These are phyloP conservation scores for Phylloscopus trochilus DNA, from an alignment of 2,113 vertebrate genomes.

Conservation along the genomic window DNA sequence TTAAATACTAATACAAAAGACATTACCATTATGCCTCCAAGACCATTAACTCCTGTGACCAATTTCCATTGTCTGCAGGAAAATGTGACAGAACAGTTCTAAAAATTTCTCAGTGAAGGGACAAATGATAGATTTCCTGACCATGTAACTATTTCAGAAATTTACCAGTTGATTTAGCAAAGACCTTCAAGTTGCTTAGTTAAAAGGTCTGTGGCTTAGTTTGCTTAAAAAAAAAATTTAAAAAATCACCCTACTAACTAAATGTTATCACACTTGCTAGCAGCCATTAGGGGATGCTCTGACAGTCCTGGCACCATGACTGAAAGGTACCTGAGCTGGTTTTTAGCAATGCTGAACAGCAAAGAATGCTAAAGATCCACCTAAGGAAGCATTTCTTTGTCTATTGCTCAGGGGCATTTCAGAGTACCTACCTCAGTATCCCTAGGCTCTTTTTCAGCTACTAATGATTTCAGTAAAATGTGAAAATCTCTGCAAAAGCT, in stretches of 20 bases:
- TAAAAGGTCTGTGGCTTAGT: background rate
- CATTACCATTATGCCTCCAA: background rate
- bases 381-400: background rate
- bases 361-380: background rate
- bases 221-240: background rate
- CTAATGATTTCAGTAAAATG: constrained; percentile 16
- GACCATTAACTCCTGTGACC: background rate
- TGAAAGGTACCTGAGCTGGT: background rate
- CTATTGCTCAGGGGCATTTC: background rate
- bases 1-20: background rate
- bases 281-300: background rate
- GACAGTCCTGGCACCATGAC: background rate
- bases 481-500: constrained; percentile 31
- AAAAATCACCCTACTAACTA: background rate
- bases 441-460: background rate
- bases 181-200: background rate
- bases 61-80: background rate
- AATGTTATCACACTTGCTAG: background rate
- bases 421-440: background rate
- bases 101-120: background rate
- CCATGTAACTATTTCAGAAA: background rate
- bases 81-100: background rate
- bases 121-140: background rate
- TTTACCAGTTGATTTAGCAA: background rate
- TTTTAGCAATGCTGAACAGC: background rate